Evolutionary conservation across 1,140 invertebrate genomes (phyloP), one percentile per base, ranked within the genome.

Genomic region (Camponotus pennsylvanicus): DNA sequence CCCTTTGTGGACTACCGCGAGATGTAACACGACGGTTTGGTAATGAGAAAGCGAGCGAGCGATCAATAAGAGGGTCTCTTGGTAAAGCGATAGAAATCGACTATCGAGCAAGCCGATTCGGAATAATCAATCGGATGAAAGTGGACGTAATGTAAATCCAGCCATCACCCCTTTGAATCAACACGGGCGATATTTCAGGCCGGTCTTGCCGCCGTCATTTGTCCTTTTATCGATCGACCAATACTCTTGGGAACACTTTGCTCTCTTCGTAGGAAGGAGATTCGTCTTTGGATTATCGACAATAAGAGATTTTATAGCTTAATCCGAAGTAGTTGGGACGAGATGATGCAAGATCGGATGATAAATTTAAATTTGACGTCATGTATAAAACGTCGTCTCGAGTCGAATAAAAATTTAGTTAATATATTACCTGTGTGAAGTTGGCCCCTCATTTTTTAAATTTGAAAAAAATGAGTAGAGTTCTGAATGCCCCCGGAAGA

Each of bases 81-180:
- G 66, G n/a, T 34, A 70, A 83, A 49, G 61, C 49, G 57, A 11
- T 61, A 61, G 70, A 55, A 75, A 70, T 34, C 21, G 59, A 9
- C 57, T 37, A 45, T 34, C 13, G 21, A 49, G 34, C 73, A 85
- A 80, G 89, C 79, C 78, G 85, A 90, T 89, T 78, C 76, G 77
- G 88, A 87, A 76, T 90, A 87, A 90, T 89, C 88, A 89, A 90
- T 89, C 73, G 79, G 57, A 59, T 75, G 88, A 85, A 90, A 90
- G 85, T 90, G 88, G 89, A 75, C 75, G 85, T 87, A 90, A 90
- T 90, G 89, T 90, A 89, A 90, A 87, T 88, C 67, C 64, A 59
- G 67, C 71, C 89, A 42, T 64, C 67, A 49, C 73, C 69, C 40
- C 55, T 55, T 64, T 88, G 55, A 79, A 75, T 45, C 55, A 90